Base-by-base conservation (phyloP, 2,797 vertebrate species). In the Tokudaia muenninki region DNA sequence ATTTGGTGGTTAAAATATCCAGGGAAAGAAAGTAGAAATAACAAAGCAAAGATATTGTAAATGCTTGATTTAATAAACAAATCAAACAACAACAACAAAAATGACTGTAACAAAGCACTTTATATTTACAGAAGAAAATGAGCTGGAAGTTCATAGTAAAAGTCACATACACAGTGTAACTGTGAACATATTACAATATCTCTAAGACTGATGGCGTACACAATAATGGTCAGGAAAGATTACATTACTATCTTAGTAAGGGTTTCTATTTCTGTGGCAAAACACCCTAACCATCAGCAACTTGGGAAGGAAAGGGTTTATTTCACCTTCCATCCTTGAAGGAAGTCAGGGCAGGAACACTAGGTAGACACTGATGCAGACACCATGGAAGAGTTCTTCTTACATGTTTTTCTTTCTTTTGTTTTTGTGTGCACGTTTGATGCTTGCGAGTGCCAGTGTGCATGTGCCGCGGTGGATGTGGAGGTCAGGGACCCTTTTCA, bases 1-100 rank as follows among this genome's bases (percentile, higher is more conserved):
- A 92, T 94, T 89, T 92, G 52, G 10, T 29, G 87, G 87, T 94
- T 92, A 61, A 96, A 61, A 92, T 19, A 8, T 86, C 52, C 12
- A 22, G 50, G 10, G 11, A 52, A 44, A 59, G 55, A 88, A 90
- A 44, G 41, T 26, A 87, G 19, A 41, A 86, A 55, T 87, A 81
- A 67, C 12, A 77, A 65, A 77, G 12, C 77, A 77, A 94, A 83
- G 41, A 67, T 81, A 61, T n/a, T 75, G 6, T 91, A 87, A 67
- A 82, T 94, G 34, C 14, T 87, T 31, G 17, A 59, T 80, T 92
- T 90, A 77, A 88, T 79, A 87, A 59, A 65, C 61, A 47, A 44
- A 63, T 63, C 83, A 67, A 92, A 79, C 61, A 72, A 82, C 44
- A 84, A 41, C 3, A 81, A 37, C 41, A 41, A 41, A 63, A 84